Base-by-base conservation (phyloP, 2,888 invertebrate species). In the Volucella zonaria region DNA sequence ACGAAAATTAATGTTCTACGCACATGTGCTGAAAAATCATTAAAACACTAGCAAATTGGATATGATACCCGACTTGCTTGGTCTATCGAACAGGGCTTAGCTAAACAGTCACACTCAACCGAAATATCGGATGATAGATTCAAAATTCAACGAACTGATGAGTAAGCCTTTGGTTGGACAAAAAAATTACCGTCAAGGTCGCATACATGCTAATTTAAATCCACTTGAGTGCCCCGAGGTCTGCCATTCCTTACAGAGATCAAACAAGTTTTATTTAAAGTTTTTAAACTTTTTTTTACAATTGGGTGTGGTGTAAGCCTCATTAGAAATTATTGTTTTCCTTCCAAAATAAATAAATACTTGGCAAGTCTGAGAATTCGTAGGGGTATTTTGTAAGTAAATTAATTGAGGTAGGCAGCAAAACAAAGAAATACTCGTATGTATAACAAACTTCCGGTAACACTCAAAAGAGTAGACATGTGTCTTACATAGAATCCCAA, bases 371-470 rank as follows among this genome's bases (percentile, higher is more conserved):
- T 6, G 6, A 31, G 14, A 43, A 76, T 81, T 70, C 38, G 31
- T 18, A 58, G 18, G 11, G n/a, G 14, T 62, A 14, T 54, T 52
- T 38, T 10, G 42, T 43, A 18, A 42, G 59, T 43, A 43, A 18
- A 14, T 42, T 40, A 38, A 59, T 79, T 78, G 78, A 78, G 73
- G 82, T 82, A 78, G 78, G 66, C 47, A 61, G 45, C 12, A 45
- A 42, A 71, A 61, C 51, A 70, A 75, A 56, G 70, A 42, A 42
- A 75, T 6, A n/a, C n/a, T n/a, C n/a, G n/a, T n/a, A 31, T 31
- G 43, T 4, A 64, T 42, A 74, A 52, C 62, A 52, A 70, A 66
- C 79, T 75, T 83, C 83, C 83, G 83, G 83, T 23, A 42, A 64
- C 49, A 56, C 38, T 51, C 14, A 31, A 42, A 64, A 59, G 45